Evolutionary conservation across 2,113 vertebrate species (phyloP), one percentile per base, ranked within the genome.

Genomic region (Furnarius figulus): DNA sequence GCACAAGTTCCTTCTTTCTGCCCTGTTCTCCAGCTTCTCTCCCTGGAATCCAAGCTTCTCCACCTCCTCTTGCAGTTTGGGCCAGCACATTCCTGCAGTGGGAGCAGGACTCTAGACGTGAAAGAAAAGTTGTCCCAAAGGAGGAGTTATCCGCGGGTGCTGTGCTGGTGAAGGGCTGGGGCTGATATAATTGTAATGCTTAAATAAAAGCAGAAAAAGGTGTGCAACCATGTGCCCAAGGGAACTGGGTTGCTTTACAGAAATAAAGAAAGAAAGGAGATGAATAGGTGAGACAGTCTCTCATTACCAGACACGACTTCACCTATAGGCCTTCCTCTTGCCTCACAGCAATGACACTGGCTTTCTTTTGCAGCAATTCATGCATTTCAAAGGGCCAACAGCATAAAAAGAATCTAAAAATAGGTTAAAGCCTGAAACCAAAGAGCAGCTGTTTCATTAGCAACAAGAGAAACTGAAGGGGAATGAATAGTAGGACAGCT

Each of bases 351-450:
- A 85, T 73, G 74, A 71, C 58, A 79, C 23, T 14, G 71, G 19
- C 85, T 93, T 95, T 42, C 62, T 89, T 70, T 50, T 53, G 27
- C 28, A 70, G 91, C 71, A 55, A 68, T 70, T 91, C 82, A 55
- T 91, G 59, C 59, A 90, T 91, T 97, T 95, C 94, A 94, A 95
- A 94, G 91, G 67, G 63, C 94, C 91, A 93, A 25, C 2, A 83
- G 90, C 75, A 96, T 92, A 80, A 96, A 95, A 87, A 82, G 53
- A 83, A 61, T 59, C 90, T 96, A 93, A 96, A 96, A 94, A 96
- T 96, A 94, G 63, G 63, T 85, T 85, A 79, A 81, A 92, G 81
- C 95, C 96, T 84, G 82, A 94, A 96, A 93, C 55, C 65, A 66
- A 94, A 91, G 75, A 84, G 87, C 92, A 91, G 75, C 85, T 96